These are phyloP conservation scores for Parnassius glacialis DNA, from an alignment of 2,888 invertebrate genomes.

Conservation along the genomic window DNA sequence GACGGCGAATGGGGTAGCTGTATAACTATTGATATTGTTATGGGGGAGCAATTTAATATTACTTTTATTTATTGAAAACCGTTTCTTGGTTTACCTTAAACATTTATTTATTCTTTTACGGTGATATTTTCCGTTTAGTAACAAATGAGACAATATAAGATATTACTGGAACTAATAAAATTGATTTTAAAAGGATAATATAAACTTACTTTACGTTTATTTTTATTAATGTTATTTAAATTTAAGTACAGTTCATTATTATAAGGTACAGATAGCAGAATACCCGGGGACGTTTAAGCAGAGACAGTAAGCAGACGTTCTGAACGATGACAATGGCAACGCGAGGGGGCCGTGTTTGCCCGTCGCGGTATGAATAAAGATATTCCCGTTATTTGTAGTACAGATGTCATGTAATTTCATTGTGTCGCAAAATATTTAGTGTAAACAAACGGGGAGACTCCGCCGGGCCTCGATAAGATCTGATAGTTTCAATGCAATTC, in stretches of 20 bases:
- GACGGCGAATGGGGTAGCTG: constrained; percentile 63
- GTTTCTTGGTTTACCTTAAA: constrained; percentile 60
- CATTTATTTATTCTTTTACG: constrained; percentile 48
- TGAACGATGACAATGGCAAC: constrained; percentile 57
- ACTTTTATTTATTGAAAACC: constrained; percentile 78
- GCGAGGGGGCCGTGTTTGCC: constrained; percentile 71
- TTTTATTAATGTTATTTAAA: constrained; percentile 11
- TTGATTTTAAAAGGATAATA: neutral
- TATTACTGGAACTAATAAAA: neutral
- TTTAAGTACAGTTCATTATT: constrained; percentile 17
- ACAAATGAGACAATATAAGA: neutral
- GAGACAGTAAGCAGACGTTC: constrained; percentile 73
- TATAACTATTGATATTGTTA: constrained; percentile 75
- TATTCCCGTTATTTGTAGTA: constrained; percentile 80
- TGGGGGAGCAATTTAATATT: constrained; percentile 76
- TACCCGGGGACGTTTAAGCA: constrained; percentile 24
- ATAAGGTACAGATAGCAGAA: constrained; percentile 7
- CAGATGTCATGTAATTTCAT: constrained; percentile 81
- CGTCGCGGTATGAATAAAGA: constrained; percentile 78
- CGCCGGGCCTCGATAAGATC: constrained; percentile 66
- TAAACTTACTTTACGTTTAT: neutral
- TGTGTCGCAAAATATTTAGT: constrained; percentile 79
- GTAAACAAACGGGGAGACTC: constrained; percentile 74
- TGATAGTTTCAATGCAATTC: constrained; percentile 61
- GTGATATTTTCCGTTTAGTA: neutral